Base-by-base conservation (phyloP, 2,888 invertebrate species). In the Atethmia centrago region DNA sequence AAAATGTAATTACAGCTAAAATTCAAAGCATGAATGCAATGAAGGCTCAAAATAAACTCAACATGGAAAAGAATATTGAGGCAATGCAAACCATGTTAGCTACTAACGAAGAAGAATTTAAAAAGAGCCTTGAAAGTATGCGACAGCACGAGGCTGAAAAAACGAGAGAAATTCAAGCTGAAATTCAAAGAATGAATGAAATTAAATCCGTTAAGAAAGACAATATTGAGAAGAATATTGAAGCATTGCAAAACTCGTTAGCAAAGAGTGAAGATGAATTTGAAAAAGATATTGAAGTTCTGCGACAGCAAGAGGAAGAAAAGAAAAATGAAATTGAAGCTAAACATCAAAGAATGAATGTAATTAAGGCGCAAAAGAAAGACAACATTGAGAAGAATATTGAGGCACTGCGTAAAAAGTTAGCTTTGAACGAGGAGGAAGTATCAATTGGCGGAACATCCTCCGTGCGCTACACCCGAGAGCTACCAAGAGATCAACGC, bases 171-270 rank as follows among this genome's bases (percentile, higher is more conserved):
- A 42, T 77, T 42, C 21, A 77, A 42, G 69, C 36, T n/a, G 70
- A 77, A 62, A 78, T 76, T 36, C 40, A 77, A 79, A 42, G 53
- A 28, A 64, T 72, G 53, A 64, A 79, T 40, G 64, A 65, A 36
- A 36, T 59, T 31, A 58, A 59, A 21, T 14, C 71, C 7, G 3
- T 31, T 9, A 63, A 28, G 25, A 40, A 36, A 31, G 53, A 64
- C 4, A 53, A 49, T n/a, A 61, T 69, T 21, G 19, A 55, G 25
- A 62, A 42, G 31, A 62, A 55, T 49, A 70, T 71, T 71, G 45
- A 28, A 53, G 45, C 19, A 40, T 63, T 79, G 36, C 55, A 71
- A 62, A 69, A 49, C 9, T 42, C 47, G 2, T 51, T 76, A 56
- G 31, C 31, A 42, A 55, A 2, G 10, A n/a, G 3, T 40, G 49